Evolutionary conservation across 2,113 vertebrate species (phyloP).

Genomic region (Grantiella picta): DNA sequence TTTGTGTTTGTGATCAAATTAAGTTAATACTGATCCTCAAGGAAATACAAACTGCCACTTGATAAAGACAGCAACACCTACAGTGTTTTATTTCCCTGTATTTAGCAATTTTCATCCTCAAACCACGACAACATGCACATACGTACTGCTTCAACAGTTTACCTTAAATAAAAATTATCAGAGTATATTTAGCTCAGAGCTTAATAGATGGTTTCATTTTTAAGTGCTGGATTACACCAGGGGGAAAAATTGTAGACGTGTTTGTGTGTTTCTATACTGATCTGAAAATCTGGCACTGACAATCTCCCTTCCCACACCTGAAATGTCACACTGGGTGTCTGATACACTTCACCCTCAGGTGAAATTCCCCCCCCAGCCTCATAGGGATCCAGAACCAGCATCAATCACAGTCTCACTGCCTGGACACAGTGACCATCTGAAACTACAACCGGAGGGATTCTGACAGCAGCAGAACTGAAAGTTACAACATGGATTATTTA

Average conservation of each 20-base stretch:
- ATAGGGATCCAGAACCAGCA: background rate
- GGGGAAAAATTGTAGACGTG: accelerated
- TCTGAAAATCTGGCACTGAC: background rate
- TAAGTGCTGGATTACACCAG: background rate
- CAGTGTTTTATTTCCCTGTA: background rate
- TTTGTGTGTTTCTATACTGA: background rate
- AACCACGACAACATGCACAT: accelerated
- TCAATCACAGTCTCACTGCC: background rate
- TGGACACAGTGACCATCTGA: accelerated
- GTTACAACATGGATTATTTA: background rate
- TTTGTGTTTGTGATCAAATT: background rate
- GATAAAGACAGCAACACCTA: background rate
- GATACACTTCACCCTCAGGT: accelerated
- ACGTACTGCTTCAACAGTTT: background rate
- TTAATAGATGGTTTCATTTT: background rate
- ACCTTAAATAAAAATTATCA: background rate
- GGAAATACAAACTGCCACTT: background rate
- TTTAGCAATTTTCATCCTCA: background rate
- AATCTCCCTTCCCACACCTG: accelerated
- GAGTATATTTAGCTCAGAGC: background rate
- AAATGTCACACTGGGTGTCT: accelerated
- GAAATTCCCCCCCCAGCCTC: background rate
- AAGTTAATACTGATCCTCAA: background rate
- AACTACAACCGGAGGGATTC: background rate
- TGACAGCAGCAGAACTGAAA: background rate